These are phyloP conservation scores for Mergus octosetaceus DNA, from an alignment of 2,797 vertebrate species.

Conservation along the genomic window DNA sequence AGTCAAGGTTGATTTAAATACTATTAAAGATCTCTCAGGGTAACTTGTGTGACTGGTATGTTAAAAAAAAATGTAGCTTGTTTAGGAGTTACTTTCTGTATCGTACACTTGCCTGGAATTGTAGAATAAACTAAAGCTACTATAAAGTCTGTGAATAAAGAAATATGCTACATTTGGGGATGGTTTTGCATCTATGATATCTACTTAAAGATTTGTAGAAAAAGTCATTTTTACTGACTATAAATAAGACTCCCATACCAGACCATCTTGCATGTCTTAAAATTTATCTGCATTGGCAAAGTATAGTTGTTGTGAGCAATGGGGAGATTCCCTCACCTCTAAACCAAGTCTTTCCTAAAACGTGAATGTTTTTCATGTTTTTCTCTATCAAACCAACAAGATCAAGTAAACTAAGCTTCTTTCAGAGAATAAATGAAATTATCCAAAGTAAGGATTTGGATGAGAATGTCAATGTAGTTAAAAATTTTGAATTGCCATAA, in stretches of 20 bases:
- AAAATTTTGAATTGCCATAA: background rate
- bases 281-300: background rate
- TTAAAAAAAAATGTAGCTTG: background rate
- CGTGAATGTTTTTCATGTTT: background rate
- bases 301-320: background rate
- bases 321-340: background rate
- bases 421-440: background rate
- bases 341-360: background rate
- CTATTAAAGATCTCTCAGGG: background rate
- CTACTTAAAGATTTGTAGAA: background rate
- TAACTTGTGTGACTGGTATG: slow-evolving; percentile 16
- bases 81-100: background rate
- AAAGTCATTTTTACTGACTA: background rate
- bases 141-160: background rate
- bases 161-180: rapidly evolving
- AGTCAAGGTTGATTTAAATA: background rate
- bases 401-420: background rate
- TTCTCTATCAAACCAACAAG: background rate
- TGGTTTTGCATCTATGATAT: background rate
- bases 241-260: background rate
- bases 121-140: background rate
- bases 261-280: background rate
- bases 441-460: background rate
- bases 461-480: background rate
- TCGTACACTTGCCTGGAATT: background rate